Conservation (phyloP, 2,113 vertebrate species). For the Gasterosteus aculeatus region DNA sequence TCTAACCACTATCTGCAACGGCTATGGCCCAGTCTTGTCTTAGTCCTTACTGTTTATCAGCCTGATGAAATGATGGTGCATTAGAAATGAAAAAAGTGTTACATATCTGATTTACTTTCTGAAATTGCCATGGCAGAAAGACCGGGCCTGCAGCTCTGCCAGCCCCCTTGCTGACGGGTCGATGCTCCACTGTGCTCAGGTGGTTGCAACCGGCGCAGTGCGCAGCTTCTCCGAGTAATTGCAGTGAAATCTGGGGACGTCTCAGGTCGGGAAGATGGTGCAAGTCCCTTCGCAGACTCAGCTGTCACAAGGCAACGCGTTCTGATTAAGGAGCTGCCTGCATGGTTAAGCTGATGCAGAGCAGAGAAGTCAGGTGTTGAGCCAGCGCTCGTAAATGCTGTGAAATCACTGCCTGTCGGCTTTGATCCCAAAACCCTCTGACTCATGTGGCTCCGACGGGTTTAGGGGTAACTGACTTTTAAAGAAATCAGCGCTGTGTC, state of each 20-base stretch:
- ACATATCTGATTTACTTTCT: constrained; percentile 50
- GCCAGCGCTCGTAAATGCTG: constrained; percentile 19
- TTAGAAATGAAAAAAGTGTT: constrained; percentile 48
- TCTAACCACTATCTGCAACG: constrained; percentile 37
- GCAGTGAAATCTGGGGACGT: constrained; percentile 38
- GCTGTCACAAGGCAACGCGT: constrained; percentile 17
- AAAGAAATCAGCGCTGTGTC: constrained; percentile 7
- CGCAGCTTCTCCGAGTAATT: constrained; percentile 52
- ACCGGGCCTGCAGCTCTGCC: constrained; percentile 3
- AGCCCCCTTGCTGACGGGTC: background rate
- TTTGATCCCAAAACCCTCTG: constrained; percentile 22
- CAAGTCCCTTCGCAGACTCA: constrained; percentile 9
- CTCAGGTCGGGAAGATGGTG: constrained; percentile 10
- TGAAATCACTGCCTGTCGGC: constrained; percentile 7
- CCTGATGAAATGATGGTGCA: constrained; percentile 54
- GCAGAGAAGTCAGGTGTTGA: constrained; percentile 32
- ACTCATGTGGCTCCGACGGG: background rate
- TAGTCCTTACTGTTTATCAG: constrained; percentile 36
- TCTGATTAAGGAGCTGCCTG: constrained; percentile 31
- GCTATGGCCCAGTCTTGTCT: constrained; percentile 36
- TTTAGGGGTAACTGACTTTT: background rate
- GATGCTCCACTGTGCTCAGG: constrained; percentile 32
- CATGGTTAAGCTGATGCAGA: constrained; percentile 16
- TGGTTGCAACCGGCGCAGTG: constrained; percentile 10
- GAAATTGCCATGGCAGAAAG: constrained; percentile 21